These are phyloP conservation scores for Tribolium castaneum DNA, from an alignment of 1,140 invertebrate genomes.

Conservation along the genomic window DNA sequence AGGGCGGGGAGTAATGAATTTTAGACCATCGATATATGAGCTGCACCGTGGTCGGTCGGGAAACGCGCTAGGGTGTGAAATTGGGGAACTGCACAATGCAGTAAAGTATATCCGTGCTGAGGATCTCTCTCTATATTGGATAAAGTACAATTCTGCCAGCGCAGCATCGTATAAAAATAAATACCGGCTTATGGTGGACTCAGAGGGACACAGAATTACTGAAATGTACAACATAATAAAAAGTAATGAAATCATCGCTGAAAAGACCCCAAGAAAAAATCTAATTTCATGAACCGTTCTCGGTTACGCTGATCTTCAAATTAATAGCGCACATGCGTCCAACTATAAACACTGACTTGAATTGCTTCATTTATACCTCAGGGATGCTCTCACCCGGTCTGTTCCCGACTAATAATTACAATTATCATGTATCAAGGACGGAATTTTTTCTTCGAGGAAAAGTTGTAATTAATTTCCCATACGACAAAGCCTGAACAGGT, in stretches of 20 bases:
- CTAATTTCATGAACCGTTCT: conserved; percentile 28
- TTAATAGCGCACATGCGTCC: not conserved
- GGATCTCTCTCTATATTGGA: conserved; percentile 48
- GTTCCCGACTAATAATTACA: too few species aligned
- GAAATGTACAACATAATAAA: conserved; percentile 53
- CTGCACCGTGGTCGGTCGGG: conserved; percentile 53
- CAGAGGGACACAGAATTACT: conserved; percentile 50
- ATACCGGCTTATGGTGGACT: conserved; percentile 52
- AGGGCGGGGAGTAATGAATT: conserved; percentile 56
- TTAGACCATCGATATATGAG: conserved; percentile 60
- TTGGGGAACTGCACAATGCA: conserved; percentile 55
- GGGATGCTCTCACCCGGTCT: too few species aligned
- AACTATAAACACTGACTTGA: not conserved
- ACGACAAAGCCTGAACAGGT: not conserved
- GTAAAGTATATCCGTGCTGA: conserved; percentile 51
- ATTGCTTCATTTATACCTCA: not conserved
- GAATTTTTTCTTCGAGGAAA: too few species aligned
- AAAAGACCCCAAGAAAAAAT: conserved; percentile 14
- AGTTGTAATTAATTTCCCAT: too few species aligned
- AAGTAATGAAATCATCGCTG: conserved; percentile 47
- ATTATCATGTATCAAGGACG: too few species aligned
- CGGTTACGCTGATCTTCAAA: conserved; percentile 26
- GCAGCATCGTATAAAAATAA: conserved; percentile 55
- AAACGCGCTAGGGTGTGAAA: conserved; percentile 59
- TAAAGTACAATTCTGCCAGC: conserved; percentile 48